Base-by-base conservation (phyloP, 2,888 invertebrate species). In the Mongoloraphidia duomilia region DNA sequence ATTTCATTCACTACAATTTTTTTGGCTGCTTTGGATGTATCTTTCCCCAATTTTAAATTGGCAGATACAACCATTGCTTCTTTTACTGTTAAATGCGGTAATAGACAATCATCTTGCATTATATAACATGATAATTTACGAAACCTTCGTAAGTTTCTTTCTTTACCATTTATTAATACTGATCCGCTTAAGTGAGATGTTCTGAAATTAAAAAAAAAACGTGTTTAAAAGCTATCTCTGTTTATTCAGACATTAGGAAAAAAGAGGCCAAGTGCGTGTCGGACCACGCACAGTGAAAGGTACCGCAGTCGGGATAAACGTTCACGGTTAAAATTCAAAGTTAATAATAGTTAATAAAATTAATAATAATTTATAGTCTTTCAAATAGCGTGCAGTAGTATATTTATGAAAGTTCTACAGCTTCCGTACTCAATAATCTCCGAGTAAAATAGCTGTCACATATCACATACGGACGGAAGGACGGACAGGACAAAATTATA, bases 51-150 rank as follows among this genome's bases (percentile, higher is more conserved):
- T 70, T 95, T 95, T 36, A 96, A 76, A 68, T 93, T 91, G 9
- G 94, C 94, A 1, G 95, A 87, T 3, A 92, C 90, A 66, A 82
- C 82, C 89, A 96, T 91, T 34, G 93, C 86, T 69, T 96, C 96
- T 59, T 77, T 78, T 33, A 95, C 93, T 0, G 90, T 88, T 34
- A 96, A 75, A 65, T 93, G 90, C 2, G 91, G 91, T 46, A 92
- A 76, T 2, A 94, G 70, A 54, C 88, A 84, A 65, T 91, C 91
- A 61, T 91, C 90, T 65, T 96, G 95, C 93, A 95, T 95, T 57
- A 96, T 95, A 70, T 95, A 95, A 63, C 93, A 93, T 11, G 93
- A 92, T 68, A 92, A 79, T 66, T 94, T 94, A 35, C 94, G 80
- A 69, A 95, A 95, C 52, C 85, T 75, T 38, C 93, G 74, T 41